phyloP scores from a whole-genome alignment of 2,888 invertebrate genomes.

The Athalia rosae region DNA sequence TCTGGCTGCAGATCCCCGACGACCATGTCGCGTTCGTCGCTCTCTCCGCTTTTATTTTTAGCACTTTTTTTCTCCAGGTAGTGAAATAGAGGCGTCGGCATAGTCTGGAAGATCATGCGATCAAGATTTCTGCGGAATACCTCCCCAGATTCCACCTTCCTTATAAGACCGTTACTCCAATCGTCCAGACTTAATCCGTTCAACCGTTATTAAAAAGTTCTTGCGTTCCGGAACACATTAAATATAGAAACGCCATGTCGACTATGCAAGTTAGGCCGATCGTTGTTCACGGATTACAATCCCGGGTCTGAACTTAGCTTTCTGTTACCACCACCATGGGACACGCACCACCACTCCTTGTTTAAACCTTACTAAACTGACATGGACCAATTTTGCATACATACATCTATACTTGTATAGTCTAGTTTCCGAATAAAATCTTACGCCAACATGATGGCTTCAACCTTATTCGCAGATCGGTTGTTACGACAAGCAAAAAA shows the following conservation, averaged over 20 bases:
- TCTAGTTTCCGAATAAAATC: constrained; percentile 3
- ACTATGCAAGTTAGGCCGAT: constrained; percentile 16
- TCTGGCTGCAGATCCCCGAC: not conserved
- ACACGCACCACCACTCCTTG: constrained; percentile 21
- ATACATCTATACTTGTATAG: constrained; percentile 5
- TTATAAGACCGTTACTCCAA: constrained; percentile 39
- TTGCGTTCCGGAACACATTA: constrained; percentile 28
- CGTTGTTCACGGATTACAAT: constrained; percentile 44
- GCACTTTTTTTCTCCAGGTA: not conserved
- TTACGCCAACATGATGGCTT: not conserved
- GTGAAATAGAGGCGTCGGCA: constrained; percentile 17
- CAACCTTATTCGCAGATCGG: not conserved
- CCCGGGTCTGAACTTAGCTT: constrained; percentile 36
- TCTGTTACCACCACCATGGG: constrained; percentile 28
- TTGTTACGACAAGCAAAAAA: not conserved
- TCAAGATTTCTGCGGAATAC: constrained; percentile 34
- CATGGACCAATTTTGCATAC: constrained; percentile 11
- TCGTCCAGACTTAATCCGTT: constrained; percentile 44
- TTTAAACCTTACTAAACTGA: constrained; percentile 38
- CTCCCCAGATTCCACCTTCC: constrained; percentile 15
- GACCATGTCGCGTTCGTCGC: not conserved
- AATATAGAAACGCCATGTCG: constrained; percentile 42
- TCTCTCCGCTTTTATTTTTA: not conserved
- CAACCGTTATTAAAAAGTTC: constrained; percentile 45
- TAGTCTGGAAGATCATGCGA: constrained; percentile 33